Percentiles rank a stretch among this genome's conserved stretches.
phyloP scores from a whole-genome alignment of 2,888 invertebrate species.

The Oxycera nigricornis region DNA sequence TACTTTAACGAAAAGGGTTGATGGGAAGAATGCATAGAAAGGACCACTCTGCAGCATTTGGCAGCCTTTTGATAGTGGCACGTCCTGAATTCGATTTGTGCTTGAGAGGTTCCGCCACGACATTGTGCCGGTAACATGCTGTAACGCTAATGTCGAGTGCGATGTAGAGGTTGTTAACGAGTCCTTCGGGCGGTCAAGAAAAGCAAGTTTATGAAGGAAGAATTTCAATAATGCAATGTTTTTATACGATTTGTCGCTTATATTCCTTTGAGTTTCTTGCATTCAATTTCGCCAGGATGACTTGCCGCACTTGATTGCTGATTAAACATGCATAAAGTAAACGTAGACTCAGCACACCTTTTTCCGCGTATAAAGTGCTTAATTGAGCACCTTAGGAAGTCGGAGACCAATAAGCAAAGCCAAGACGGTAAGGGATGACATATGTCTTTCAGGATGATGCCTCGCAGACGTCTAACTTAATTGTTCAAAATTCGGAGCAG shows the following conservation, averaged over 20 bases:
- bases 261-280: not conserved
- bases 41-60: constrained; percentile 36
- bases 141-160: not conserved
- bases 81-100: constrained; percentile 36
- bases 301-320: too few species aligned
- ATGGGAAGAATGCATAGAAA: constrained; percentile 31
- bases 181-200: not conserved
- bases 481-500: too few species aligned
- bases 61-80: constrained; percentile 33
- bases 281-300: too few species aligned
- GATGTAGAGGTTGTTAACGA: constrained; percentile 14
- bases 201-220: not conserved
- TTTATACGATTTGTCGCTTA: not conserved
- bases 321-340: too few species aligned
- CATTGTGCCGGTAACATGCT: constrained; percentile 7
- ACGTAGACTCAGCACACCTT: too few species aligned
- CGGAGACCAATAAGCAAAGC: too few species aligned
- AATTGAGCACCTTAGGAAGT: too few species aligned
- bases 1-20: not conserved
- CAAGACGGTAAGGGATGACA: too few species aligned
- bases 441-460: too few species aligned
- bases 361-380: too few species aligned
- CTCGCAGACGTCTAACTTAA: too few species aligned
- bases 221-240: not conserved
- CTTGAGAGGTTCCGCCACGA: constrained; percentile 21